Percentiles rank a stretch among this genome's conserved stretches.
Evolutionary conservation across 2,888 invertebrate species (phyloP).

Genomic region (Limnephilus rhombicus): DNA sequence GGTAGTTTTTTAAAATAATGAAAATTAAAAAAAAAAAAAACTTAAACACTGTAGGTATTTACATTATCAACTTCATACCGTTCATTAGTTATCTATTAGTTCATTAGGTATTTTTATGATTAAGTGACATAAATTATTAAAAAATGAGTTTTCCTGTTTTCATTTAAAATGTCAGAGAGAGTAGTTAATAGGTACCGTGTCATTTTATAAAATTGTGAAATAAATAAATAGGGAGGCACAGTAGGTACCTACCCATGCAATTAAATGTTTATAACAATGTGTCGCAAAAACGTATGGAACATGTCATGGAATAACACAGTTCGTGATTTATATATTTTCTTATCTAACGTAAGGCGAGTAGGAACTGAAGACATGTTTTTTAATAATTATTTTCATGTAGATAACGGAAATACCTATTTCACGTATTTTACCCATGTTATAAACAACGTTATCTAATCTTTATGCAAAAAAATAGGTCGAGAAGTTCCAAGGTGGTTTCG

Average conservation of each 20-base stretch:
- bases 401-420: background rate
- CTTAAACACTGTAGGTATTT: too few relatives aligned
- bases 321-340: slow-evolving; percentile 1
- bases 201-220: too few relatives aligned
- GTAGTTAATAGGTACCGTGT: too few relatives aligned
- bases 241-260: background rate
- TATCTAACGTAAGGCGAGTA: background rate
- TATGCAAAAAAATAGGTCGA: background rate
- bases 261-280: background rate
- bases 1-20: too few relatives aligned
- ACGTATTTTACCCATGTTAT: too few relatives aligned
- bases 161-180: too few relatives aligned
- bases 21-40: too few relatives aligned
- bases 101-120: too few relatives aligned
- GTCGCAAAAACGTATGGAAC: background rate
- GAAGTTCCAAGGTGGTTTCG: background rate
- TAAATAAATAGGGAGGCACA: background rate
- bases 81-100: too few relatives aligned
- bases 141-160: too few relatives aligned
- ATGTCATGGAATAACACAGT: background rate
- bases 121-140: too few relatives aligned
- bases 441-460: background rate
- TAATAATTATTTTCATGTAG: background rate
- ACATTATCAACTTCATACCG: too few relatives aligned
- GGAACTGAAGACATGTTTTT: background rate